Conservation (phyloP, 2,888 invertebrate species). For the Argyra leucocephala region DNA sequence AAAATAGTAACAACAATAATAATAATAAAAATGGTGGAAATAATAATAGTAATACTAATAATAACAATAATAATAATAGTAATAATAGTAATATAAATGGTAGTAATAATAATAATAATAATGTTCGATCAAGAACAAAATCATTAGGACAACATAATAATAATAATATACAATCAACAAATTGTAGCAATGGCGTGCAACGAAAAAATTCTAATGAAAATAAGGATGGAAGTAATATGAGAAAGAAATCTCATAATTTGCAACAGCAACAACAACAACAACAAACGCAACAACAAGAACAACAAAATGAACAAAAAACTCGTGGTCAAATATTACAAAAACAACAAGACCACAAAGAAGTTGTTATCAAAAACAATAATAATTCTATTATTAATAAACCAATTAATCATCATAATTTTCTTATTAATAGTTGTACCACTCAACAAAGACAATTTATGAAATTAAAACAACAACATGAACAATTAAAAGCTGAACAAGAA, state of each 20-base stretch:
- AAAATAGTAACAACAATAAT: not conserved
- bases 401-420: conserved; percentile 13
- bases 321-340: conserved; percentile 30
- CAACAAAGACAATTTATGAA: conserved; percentile 27
- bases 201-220: conserved; percentile 23
- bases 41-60: conserved; percentile 20
- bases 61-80: conserved; percentile 19
- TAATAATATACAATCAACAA: conserved; percentile 21
- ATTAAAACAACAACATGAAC: conserved; percentile 12
- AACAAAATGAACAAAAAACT: conserved; percentile 24
- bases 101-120: conserved; percentile 20
- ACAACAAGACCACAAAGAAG: conserved; percentile 30
- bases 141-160: conserved; percentile 23
- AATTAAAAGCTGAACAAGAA: conserved; percentile 5
- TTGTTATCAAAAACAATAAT: conserved; percentile 11
- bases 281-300: conserved; percentile 8
- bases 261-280: conserved; percentile 17
- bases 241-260: conserved; percentile 9
- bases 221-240: conserved; percentile 10
- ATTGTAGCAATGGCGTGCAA: conserved; percentile 19
- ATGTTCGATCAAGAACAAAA: conserved; percentile 11
- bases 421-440: conserved; percentile 31
- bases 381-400: not conserved
- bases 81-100: conserved; percentile 18
- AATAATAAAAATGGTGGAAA: conserved; percentile 22